A percentile compares a stretch with the other conserved stretches of the same genome.
Evolutionary conservation across 1,140 invertebrate genomes (phyloP).

Genomic region (Drosophila subobscura): DNA sequence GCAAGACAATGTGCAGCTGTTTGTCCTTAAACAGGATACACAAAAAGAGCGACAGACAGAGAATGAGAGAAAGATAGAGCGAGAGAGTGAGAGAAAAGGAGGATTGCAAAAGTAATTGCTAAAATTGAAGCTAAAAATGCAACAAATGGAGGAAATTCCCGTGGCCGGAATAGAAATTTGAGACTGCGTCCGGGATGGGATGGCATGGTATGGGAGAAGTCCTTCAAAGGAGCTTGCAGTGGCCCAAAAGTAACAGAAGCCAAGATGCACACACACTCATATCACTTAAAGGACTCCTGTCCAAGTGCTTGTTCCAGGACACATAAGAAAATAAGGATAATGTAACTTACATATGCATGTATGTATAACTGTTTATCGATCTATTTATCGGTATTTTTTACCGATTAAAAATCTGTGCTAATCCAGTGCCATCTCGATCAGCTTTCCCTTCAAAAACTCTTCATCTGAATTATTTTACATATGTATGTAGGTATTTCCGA

Average conservation of each 20-base stretch:
- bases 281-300: no score
- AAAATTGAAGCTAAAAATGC: constrained; percentile 64
- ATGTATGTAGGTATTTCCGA: no score
- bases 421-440: no score
- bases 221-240: background rate
- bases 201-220: constrained; percentile 18
- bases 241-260: background rate
- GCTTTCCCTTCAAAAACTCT: no score
- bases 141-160: constrained; percentile 56
- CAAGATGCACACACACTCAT: no score
- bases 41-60: constrained; percentile 3
- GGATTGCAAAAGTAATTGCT: constrained; percentile 52
- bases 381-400: no score
- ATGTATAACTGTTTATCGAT: no score
- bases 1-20: constrained; percentile 52
- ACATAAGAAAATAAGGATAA: no score
- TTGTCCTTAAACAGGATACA: constrained; percentile 63
- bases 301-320: background rate
- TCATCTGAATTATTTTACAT: no score
- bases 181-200: constrained; percentile 17
- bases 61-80: background rate
- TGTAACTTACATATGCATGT: no score
- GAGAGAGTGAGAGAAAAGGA: background rate
- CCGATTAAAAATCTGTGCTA: no score
- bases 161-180: constrained; percentile 54